Conservation (phyloP, 1,140 invertebrate species). For the Mactra quadrangularis region DNA sequence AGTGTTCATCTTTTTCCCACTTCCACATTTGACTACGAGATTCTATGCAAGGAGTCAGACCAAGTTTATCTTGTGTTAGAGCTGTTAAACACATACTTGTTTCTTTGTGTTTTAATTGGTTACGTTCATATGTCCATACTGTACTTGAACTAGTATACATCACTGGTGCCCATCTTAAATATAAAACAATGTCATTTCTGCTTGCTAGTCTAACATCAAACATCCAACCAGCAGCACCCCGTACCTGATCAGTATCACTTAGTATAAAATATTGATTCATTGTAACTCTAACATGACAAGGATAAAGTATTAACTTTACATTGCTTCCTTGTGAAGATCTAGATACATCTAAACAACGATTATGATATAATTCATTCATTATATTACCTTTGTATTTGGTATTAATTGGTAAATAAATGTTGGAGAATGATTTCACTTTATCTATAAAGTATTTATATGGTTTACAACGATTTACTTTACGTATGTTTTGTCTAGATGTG, state of each 20-base stretch:
- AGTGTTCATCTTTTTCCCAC: not conserved
- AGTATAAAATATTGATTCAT: slow-evolving; percentile 47
- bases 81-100: not conserved
- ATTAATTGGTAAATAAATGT: slow-evolving; percentile 21
- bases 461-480: slow-evolving; percentile 34
- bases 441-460: slow-evolving; percentile 55
- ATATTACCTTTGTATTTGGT: slow-evolving; percentile 2
- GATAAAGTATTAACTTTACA: not conserved
- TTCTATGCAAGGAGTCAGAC: not conserved
- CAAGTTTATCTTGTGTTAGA: not conserved
- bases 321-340: slow-evolving; percentile 6
- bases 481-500: not conserved
- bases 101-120: not conserved
- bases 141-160: not conserved
- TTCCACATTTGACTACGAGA: not conserved
- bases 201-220: slow-evolving; percentile 12
- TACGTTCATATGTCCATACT: slow-evolving; percentile 17
- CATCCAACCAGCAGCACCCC: not conserved
- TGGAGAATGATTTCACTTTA: slow-evolving; percentile 22
- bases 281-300: slow-evolving; percentile 23
- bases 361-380: not conserved
- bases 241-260: slow-evolving; percentile 12
- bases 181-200: not conserved
- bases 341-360: slow-evolving; percentile 30
- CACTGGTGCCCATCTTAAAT: not conserved